A percentile compares a stretch with the other conserved stretches of the same genome.
Evolutionary conservation across 2,797 vertebrate genomes (phyloP).

Genomic region (Sebastes taczanowskii): DNA sequence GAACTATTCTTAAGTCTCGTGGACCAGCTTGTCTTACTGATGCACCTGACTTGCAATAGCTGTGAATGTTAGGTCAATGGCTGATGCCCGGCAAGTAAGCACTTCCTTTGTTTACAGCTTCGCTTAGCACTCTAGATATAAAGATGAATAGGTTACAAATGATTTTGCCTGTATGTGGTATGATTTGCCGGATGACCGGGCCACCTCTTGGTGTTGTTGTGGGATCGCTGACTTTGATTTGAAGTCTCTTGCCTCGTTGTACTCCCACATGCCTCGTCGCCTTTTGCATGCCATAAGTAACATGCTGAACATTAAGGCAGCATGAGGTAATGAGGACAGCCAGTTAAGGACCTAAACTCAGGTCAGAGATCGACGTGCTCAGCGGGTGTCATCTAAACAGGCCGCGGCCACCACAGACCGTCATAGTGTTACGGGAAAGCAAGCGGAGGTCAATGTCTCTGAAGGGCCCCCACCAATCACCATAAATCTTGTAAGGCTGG

Average conservation of each 20-base stretch:
- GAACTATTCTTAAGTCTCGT: constrained; percentile 39
- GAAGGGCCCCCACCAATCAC: constrained; percentile 16
- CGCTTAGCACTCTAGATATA: neutral
- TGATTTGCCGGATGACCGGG: neutral
- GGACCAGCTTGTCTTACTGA: constrained; percentile 29
- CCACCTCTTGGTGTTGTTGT: neutral
- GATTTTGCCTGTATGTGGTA: neutral
- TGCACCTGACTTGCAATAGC: constrained; percentile 43
- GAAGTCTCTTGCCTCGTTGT: neutral
- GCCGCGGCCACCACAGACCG: constrained; percentile 43
- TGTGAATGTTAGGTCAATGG: constrained; percentile 8
- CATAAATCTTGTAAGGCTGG: constrained; percentile 64
- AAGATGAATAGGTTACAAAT: neutral
- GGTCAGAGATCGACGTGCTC: constrained; percentile 72
- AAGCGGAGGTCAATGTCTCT: constrained; percentile 58
- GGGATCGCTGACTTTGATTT: neutral
- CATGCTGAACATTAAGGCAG: constrained; percentile 75
- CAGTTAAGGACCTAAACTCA: constrained; percentile 64
- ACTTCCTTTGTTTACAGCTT: neutral
- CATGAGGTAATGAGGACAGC: constrained; percentile 82
- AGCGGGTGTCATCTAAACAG: constrained; percentile 75
- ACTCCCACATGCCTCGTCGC: constrained; percentile 40
- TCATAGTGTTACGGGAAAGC: constrained; percentile 65
- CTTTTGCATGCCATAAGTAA: constrained; percentile 35
- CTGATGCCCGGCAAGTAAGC: neutral